Percentiles rank a stretch among this genome's conserved stretches.
Conservation (phyloP, 2,888 invertebrate species). For the Homarus gammarus region DNA sequence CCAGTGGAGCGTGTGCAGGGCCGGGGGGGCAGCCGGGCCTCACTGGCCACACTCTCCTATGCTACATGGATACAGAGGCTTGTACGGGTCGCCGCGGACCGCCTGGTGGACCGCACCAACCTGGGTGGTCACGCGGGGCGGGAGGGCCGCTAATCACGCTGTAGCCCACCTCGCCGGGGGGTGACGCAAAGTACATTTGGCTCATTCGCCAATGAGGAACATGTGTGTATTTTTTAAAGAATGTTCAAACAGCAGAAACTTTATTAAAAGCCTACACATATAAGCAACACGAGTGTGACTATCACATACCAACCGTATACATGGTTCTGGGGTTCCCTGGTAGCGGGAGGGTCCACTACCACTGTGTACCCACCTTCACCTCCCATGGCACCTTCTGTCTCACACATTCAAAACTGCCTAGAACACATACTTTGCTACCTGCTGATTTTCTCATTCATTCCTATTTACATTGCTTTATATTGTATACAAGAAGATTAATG, state of each 20-base stretch:
- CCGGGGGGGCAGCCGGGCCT: slow-evolving; percentile 70
- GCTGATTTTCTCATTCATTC: slow-evolving; percentile 54
- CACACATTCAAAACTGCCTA: slow-evolving; percentile 30
- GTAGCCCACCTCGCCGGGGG: slow-evolving; percentile 62
- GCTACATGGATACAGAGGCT: slow-evolving; percentile 75
- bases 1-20: slow-evolving; percentile 70
- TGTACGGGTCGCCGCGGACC: slow-evolving; percentile 73
- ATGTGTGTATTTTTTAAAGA: slow-evolving; percentile 70
- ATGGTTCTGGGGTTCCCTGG: slow-evolving; percentile 74
- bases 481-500: slow-evolving; percentile 61
- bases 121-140: slow-evolving; percentile 49
- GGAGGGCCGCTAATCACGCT: slow-evolving; percentile 57
- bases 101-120: slow-evolving; percentile 48
- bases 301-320: slow-evolving; percentile 76
- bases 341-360: slow-evolving; percentile 64
- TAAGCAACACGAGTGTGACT: slow-evolving; percentile 76
- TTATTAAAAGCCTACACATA: slow-evolving; percentile 75
- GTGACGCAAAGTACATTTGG: slow-evolving; percentile 68
- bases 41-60: slow-evolving; percentile 70
- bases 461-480: slow-evolving; percentile 55
- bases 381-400: slow-evolving; percentile 39
- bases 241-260: slow-evolving; percentile 73
- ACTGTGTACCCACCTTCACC: slow-evolving; percentile 44
- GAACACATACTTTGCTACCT: slow-evolving; percentile 36
- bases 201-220: slow-evolving; percentile 71